Evolutionary conservation across 2,113 vertebrate species (phyloP).

Genomic region (Micromys minutus): DNA sequence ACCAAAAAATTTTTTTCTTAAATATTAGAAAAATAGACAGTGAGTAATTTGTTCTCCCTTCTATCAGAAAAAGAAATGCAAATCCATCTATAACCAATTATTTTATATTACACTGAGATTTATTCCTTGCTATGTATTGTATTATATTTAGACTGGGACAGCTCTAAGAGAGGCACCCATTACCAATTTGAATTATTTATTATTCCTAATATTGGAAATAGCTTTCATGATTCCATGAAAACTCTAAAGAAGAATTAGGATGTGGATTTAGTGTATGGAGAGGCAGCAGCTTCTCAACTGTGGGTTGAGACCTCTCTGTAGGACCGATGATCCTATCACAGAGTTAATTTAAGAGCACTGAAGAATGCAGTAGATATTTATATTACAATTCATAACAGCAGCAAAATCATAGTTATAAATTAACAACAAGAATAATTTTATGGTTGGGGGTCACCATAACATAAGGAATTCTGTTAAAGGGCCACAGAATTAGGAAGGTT

Average conservation of each 20-base stretch:
- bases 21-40: not conserved
- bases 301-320: not conserved
- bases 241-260: not conserved
- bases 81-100: constrained; percentile 1
- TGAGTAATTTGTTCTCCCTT: not conserved
- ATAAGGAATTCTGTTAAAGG: not conserved
- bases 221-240: not conserved
- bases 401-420: not conserved
- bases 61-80: constrained; percentile 46
- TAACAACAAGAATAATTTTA: not conserved
- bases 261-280: not conserved
- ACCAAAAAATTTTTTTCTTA: not conserved
- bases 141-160: not conserved
- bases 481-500: not conserved
- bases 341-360: not conserved
- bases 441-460: not conserved
- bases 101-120: constrained; percentile 41
- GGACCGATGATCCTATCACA: not conserved
- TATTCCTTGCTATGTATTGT: not conserved
- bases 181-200: constrained; percentile 1
- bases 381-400: not conserved
- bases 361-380: not conserved
- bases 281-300: not conserved
- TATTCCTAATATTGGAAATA: not conserved
- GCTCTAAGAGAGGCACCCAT: not conserved